These are phyloP conservation scores for Catharus ustulatus DNA, from an alignment of 2,797 vertebrate genomes.

Conservation along the genomic window DNA sequence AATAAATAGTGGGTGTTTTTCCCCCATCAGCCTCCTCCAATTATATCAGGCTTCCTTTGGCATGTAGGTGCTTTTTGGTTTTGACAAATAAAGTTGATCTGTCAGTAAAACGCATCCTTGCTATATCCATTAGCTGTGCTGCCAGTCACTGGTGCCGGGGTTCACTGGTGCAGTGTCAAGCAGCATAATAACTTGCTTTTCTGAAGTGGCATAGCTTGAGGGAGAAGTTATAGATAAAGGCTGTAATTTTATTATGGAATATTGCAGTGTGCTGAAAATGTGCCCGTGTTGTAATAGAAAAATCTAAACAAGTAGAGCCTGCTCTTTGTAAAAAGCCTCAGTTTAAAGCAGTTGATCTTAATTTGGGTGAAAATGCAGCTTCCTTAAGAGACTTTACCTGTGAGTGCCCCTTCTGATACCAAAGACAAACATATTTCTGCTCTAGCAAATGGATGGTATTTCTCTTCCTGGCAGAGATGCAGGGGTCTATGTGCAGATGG, in stretches of 20 bases:
- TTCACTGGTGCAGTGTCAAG: accelerated
- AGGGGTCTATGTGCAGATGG: neutral
- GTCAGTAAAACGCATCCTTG: neutral
- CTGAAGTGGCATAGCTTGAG: constrained; percentile 12
- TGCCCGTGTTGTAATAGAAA: neutral
- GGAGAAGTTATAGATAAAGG: constrained; percentile 7
- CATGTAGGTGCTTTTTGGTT: neutral
- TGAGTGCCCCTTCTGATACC: neutral
- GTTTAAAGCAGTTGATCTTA: neutral
- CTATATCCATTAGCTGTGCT: constrained; percentile 32
- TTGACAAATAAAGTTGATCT: constrained; percentile 25
- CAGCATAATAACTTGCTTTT: constrained; percentile 38
- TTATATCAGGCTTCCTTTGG: neutral
- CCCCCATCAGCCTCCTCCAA: neutral
- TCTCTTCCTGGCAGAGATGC: neutral
- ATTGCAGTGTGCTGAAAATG: constrained; percentile 30
- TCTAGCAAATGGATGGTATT: neutral
- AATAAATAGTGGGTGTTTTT: neutral
- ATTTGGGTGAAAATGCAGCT: neutral
- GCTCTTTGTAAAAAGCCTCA: neutral
- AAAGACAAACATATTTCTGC: neutral
- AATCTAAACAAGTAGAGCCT: neutral
- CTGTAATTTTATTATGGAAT: constrained; percentile 43
- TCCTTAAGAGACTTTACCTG: neutral
- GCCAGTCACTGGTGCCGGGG: neutral